Evolutionary conservation across 2,888 invertebrate genomes (phyloP).

Genomic region (Machimus atricapillus): DNA sequence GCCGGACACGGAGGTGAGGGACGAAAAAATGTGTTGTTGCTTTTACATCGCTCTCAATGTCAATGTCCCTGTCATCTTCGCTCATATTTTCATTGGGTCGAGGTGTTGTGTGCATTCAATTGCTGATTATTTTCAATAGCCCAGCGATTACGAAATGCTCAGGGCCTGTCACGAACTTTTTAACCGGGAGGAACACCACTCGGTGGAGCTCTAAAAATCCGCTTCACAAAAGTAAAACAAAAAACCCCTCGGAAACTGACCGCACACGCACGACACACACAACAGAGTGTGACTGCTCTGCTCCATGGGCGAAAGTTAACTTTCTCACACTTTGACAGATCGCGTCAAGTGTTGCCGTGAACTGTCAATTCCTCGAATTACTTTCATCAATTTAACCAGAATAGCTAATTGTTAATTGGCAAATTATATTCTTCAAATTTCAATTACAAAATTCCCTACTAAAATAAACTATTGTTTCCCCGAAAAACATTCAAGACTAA

Average conservation of each 20-base stretch:
- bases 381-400: background rate
- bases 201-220: background rate
- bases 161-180: background rate
- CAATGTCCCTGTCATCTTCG: conserved; percentile 94
- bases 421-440: background rate
- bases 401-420: background rate
- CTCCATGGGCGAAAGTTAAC: background rate
- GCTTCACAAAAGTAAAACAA: background rate
- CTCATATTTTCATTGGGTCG: conserved; percentile 69
- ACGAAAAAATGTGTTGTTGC: background rate
- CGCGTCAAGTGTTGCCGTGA: background rate
- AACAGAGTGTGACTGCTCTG: background rate
- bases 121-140: background rate
- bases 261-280: background rate
- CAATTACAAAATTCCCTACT: background rate
- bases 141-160: background rate
- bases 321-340: background rate
- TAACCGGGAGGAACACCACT: background rate
- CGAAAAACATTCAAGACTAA: background rate
- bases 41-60: conserved; percentile 94
- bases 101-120: background rate
- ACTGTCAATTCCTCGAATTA: background rate
- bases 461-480: background rate
- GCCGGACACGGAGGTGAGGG: background rate
- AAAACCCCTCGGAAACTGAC: background rate